phyloP scores from a whole-genome alignment of 2,797 vertebrate genomes.

The Emydoidea blandingii region DNA sequence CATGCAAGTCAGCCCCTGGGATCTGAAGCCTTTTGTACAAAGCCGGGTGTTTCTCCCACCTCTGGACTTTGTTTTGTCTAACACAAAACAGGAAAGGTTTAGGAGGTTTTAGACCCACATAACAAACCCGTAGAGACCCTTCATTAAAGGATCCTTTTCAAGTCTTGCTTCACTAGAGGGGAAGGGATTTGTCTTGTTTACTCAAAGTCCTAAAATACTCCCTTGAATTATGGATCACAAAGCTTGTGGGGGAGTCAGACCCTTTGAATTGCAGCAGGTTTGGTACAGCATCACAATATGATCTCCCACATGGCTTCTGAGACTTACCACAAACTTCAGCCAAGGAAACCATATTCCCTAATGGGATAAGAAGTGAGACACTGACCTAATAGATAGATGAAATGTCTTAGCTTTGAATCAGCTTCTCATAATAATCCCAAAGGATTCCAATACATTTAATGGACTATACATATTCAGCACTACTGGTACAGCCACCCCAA shows the following conservation, averaged over 20 bases:
- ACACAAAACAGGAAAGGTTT: neutral
- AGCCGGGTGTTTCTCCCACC: neutral
- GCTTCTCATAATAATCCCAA: fast-evolving
- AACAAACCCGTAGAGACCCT: neutral
- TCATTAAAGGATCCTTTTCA: neutral
- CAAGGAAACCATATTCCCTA: neutral
- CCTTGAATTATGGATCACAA: neutral
- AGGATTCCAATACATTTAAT: neutral
- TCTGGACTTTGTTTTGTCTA: neutral
- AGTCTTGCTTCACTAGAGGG: neutral
- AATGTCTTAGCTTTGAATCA: neutral
- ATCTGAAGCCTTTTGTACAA: neutral
- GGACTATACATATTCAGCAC: neutral
- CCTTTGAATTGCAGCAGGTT: neutral
- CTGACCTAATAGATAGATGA: neutral
- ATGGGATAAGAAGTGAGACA: neutral
- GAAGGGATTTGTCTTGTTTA: neutral
- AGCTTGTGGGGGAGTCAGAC: neutral
- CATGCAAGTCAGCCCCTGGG: neutral
- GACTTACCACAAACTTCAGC: neutral
- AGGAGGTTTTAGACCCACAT: neutral
- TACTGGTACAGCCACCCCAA: neutral
- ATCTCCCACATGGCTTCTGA: neutral
- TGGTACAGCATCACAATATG: neutral
- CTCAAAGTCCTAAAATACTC: neutral